Base-by-base conservation (phyloP, 2,113 vertebrate genomes). In the Glaucomys volans region DNA sequence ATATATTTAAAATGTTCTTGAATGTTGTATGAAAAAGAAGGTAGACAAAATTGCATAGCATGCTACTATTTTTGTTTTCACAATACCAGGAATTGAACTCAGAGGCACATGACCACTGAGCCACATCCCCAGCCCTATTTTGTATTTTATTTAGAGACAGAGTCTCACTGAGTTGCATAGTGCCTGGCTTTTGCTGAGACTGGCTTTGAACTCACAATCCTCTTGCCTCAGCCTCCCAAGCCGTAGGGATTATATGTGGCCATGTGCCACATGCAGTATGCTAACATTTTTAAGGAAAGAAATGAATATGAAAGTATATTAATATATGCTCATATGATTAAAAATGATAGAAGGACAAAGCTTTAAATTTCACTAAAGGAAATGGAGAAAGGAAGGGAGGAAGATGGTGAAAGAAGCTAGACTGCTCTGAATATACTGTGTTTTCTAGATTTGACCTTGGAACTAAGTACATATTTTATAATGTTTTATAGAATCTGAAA, bases 401-500 rank as follows among this genome's bases (percentile, higher is more conserved):
- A 26, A 40, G 57, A 82, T 84, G 32, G 20, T 92, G 1, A 87
- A 88, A 54, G 81, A 66, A 81, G 62, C 47, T 90, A 26, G n/a
- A 87, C 26, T 94, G 69, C 35, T 82, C 74, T 37, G 44, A 90
- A 90, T 86, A 69, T 87, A 80, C 22, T n/a, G 52, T 90, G 47
- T 90, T 83, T 87, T 87, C 62, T 92, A 87, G 81, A 92, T 90
- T 83, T 83, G 28, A 96, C 30, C 90, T 83, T 89, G 42, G 80
- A 92, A 67, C 62, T 44, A 96, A 86, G 47, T 69, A 88, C 91
- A 66, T 62, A 81, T 67, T 90, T 76, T 87, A 9, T 13, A 79
- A 74, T 79, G 85, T 87, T 94, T 95, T 95, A 94, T 59, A 96
- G 66, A 83, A 67, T 71, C 59, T 89, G 67, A 88, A 79, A 88